Conservation (phyloP, 2,113 vertebrate species). For the Lampris megalopsis region DNA sequence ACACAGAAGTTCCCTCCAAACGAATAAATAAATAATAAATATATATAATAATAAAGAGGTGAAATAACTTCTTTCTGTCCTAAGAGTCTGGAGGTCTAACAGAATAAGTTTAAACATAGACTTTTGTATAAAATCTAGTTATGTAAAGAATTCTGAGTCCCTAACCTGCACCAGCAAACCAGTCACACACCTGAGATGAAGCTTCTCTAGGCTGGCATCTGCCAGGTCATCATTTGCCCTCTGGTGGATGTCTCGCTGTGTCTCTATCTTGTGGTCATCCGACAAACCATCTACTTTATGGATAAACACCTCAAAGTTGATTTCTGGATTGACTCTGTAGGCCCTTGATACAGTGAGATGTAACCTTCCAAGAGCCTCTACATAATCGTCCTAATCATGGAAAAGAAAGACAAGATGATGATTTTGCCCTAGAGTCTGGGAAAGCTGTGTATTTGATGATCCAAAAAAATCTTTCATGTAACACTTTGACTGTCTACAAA, state of each 20-base stretch:
- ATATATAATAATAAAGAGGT: too few species aligned
- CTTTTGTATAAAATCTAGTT: background rate
- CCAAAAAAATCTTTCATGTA: background rate
- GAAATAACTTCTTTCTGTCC: too few species aligned
- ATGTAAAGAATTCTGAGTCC: background rate
- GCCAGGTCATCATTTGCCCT: constrained; percentile 95
- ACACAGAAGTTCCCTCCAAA: too few species aligned
- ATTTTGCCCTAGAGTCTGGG: background rate
- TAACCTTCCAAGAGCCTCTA: constrained; percentile 92
- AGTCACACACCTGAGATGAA: constrained; percentile 90
- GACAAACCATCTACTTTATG: constrained; percentile 98
- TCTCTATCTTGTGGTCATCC: constrained; percentile 98
- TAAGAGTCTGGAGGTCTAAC: too few species aligned
- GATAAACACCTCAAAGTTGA: constrained; percentile 99
- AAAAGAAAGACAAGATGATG: background rate
- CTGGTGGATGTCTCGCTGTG: constrained; percentile 96
- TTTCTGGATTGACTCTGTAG: constrained; percentile 95
- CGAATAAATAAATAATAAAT: too few species aligned
- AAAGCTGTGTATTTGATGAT: background rate
- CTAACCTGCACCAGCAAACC: background rate
- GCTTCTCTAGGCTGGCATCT: constrained; percentile 92
- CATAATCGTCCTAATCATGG: constrained; percentile 90
- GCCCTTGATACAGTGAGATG: constrained; percentile 95
- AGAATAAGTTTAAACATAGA: background rate
- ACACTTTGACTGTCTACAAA: background rate